A percentile compares a stretch with the other conserved stretches of the same genome.
These are phyloP conservation scores for Dryobates pubescens DNA, from an alignment of 2,797 vertebrate species.

Conservation along the genomic window DNA sequence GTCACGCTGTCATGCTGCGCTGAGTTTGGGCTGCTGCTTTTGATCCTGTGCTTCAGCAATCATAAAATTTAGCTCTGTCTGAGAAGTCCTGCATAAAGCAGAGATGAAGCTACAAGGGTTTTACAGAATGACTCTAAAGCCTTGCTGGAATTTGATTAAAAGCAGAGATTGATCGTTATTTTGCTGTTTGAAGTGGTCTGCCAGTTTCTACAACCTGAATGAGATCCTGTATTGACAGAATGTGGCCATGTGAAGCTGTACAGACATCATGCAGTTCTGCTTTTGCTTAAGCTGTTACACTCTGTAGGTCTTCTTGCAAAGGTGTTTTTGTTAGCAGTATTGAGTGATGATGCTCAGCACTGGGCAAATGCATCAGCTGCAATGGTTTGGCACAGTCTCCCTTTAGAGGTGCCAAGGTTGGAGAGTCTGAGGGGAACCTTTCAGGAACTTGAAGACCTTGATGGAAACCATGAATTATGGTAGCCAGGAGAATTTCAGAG, in stretches of 20 bases:
- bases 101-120: not conserved
- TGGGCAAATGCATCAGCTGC: slow-evolving; percentile 8
- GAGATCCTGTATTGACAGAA: not conserved
- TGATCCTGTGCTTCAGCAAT: not conserved
- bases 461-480: not conserved
- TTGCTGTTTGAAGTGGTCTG: not conserved
- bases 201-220: not conserved
- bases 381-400: not conserved
- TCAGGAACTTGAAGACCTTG: not conserved
- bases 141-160: not conserved
- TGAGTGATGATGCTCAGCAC: not conserved
- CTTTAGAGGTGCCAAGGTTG: not conserved
- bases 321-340: not conserved
- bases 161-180: not conserved
- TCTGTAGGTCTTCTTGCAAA: not conserved
- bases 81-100: not conserved
- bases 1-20: not conserved
- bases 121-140: not conserved
- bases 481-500: not conserved
- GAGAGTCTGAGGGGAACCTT: not conserved
- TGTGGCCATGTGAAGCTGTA: not conserved
- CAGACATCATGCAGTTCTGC: rapidly evolving
- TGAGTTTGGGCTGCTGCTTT: not conserved
- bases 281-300: not conserved
- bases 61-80: not conserved